These are phyloP conservation scores for Panthera uncia DNA, from an alignment of 2,113 vertebrate species.

Conservation along the genomic window DNA sequence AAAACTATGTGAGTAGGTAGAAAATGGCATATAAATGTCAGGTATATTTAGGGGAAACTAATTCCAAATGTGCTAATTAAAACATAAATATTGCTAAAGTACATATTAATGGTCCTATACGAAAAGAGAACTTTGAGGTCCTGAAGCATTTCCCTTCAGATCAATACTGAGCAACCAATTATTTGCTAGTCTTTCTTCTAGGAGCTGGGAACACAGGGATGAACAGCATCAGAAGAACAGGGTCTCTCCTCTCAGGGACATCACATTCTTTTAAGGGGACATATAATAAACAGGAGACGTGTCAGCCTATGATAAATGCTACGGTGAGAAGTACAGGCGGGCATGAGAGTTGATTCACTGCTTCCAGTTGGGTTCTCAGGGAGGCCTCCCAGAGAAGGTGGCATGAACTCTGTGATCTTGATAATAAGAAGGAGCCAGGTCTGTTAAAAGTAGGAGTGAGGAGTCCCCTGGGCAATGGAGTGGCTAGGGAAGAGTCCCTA, in stretches of 20 bases:
- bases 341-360: not conserved
- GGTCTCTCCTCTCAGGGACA: not conserved
- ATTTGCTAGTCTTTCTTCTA: not conserved
- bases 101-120: not conserved
- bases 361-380: not conserved
- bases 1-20: not conserved
- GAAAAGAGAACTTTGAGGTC: not conserved
- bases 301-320: not conserved
- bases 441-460: not conserved
- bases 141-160: not conserved
- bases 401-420: not conserved
- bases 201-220: not conserved
- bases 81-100: not conserved
- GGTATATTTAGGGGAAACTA: not conserved
- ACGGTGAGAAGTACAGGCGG: not conserved
- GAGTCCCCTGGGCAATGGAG: not conserved
- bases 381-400: not conserved
- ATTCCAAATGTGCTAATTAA: conserved; percentile 3
- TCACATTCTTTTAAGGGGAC: not conserved
- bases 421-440: not conserved
- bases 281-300: not conserved
- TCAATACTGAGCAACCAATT: not conserved
- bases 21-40: conserved; percentile 12
- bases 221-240: not conserved
- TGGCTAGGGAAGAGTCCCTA: not conserved